Conservation (phyloP, 1,140 invertebrate genomes). For the Philotrypesis tridentata region DNA sequence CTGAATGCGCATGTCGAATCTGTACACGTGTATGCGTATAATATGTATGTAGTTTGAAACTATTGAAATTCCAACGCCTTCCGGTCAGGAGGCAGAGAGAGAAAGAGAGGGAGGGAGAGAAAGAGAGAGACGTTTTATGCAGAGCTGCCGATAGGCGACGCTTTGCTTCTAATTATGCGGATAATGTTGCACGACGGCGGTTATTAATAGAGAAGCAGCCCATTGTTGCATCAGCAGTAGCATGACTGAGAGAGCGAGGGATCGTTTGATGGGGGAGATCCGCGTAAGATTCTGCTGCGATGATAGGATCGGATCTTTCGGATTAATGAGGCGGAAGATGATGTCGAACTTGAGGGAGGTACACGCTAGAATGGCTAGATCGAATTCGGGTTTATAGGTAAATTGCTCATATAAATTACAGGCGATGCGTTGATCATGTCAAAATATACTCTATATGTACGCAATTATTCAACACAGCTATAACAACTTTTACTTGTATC, state of each 20-base stretch:
- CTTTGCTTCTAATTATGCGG: constrained; percentile 28
- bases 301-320: background rate
- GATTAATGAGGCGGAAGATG: background rate
- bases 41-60: background rate
- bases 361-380: background rate
- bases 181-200: constrained; percentile 17
- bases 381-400: background rate
- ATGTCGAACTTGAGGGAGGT: too few relatives aligned
- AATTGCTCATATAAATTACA: background rate
- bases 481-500: too few relatives aligned
- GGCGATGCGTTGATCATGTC: too few relatives aligned
- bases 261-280: background rate
- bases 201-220: background rate
- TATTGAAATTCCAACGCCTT: background rate
- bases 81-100: too few relatives aligned
- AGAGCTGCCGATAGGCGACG: background rate
- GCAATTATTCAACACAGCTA: too few relatives aligned
- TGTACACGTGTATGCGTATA: too few relatives aligned
- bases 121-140: background rate
- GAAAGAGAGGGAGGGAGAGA: too few relatives aligned
- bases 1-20: background rate
- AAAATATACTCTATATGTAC: too few relatives aligned
- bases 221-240: background rate
- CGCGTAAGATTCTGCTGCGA: background rate
- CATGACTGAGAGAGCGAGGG: background rate